Percentiles rank a stretch among this genome's conserved stretches.
Conservation (phyloP, 2,113 vertebrate genomes). For the Callocephalon fimbriatum region DNA sequence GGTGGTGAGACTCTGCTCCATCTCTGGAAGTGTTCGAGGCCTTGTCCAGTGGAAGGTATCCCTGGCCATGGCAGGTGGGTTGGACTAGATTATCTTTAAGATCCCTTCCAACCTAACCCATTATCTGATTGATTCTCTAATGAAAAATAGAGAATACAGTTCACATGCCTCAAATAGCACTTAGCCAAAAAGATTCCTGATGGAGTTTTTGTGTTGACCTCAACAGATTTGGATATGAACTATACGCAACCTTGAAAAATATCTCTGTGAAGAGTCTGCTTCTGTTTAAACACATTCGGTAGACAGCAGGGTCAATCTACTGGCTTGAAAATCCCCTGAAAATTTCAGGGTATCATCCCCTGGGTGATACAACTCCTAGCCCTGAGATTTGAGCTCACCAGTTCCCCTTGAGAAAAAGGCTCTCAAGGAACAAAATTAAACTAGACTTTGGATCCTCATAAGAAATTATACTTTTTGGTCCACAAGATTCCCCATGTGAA, state of each 20-base stretch:
- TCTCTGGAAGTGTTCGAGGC: not conserved
- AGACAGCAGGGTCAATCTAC: not conserved
- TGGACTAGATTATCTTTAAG: not conserved
- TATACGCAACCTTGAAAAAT: not conserved
- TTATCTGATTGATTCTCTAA: not conserved
- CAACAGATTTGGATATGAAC: not conserved
- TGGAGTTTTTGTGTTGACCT: not conserved
- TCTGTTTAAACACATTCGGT: not conserved
- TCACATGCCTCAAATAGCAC: not conserved
- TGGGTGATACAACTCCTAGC: rapidly evolving
- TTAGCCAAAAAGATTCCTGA: not conserved
- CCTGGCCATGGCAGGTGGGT: not conserved
- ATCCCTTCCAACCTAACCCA: not conserved
- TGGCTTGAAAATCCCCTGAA: not conserved
- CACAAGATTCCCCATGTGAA: not conserved
- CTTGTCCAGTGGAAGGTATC: not conserved
- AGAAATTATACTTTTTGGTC: not conserved
- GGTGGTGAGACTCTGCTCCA: not conserved
- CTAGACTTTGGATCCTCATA: not conserved
- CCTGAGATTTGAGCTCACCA: not conserved
- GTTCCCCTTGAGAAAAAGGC: not conserved
- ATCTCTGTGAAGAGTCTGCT: not conserved
- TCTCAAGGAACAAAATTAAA: not conserved
- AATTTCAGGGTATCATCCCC: not conserved
- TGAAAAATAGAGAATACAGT: not conserved